Base-by-base conservation (phyloP, 1,140 invertebrate species). In the Philopotamus ludificatus region DNA sequence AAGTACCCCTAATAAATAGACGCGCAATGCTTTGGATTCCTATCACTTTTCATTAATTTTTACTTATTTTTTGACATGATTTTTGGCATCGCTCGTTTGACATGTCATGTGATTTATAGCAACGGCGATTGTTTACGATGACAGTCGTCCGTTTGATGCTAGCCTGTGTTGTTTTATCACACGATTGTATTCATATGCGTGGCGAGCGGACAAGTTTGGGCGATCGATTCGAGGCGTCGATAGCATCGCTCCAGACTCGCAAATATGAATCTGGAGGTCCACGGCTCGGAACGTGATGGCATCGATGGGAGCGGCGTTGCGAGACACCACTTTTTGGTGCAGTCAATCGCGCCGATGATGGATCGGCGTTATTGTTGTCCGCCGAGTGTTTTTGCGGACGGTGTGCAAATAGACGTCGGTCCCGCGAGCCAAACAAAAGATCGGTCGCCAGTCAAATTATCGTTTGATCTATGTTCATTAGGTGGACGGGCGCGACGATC, bases 381-480 rank as follows among this genome's bases (percentile, higher is more conserved):
- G n/a, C n/a, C n/a, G n/a, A n/a, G n/a, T n/a, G n/a, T n/a, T n/a
- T n/a, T n/a, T n/a, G n/a, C n/a, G n/a, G n/a, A n/a, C n/a, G n/a
- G n/a, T n/a, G n/a, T n/a, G n/a, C n/a, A n/a, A n/a, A n/a, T n/a
- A n/a, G n/a, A n/a, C 18, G 54, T 42, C 28, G 12, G 22, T 58
- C 34, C 28, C 16, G 47, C 2, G 20, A 50, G 47, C 18, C 34
- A 25, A 51, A 51, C 49, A 51, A 51, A 51, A 51, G 49, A 51
- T 51, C 25, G 49, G n/a, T 51, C 49, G 49, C n/a, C 59, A 50
- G 59, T 62, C 59, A 62, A 49, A 62, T 62, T 62, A 62, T 62
- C 59, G 59, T 51, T 57, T 62, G 59, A 62, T 62, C 59, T 62
- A 62, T 62, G 59, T 62, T 62, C 59, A 62, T 62, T 62, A 62